Base-by-base conservation (phyloP, 2,888 invertebrate species). In the Melikaiella ostensackeni region DNA sequence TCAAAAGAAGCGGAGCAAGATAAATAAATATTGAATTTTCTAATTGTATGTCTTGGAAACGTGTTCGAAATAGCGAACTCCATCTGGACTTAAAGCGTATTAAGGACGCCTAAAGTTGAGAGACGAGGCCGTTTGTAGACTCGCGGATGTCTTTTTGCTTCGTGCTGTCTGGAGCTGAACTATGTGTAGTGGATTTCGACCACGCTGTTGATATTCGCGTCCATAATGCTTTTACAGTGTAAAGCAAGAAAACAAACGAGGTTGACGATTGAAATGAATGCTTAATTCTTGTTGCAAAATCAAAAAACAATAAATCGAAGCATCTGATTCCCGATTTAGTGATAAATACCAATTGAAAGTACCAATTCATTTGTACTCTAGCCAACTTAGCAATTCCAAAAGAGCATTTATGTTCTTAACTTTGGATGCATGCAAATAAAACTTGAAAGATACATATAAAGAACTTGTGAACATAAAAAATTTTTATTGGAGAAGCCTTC, bases 61-160 rank as follows among this genome's bases (percentile, higher is more conserved):
- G 27, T 42, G 66, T 46, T 16, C 42, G 46, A 42, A 66, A 27
- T 24, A 16, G 27, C 66, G 16, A 66, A 42, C 66, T 66, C 66
- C 66, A 66, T 66, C 66, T 66, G 66, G 66, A 66, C 42, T 66
- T 66, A 8, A 66, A 46, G 66, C 42, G 66, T 66, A 66, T 70
- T 70, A 70, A 70, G 70, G 70, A 70, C 50, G 70, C 33, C 70
- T 70, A 70, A 70, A 70, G 66, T 70, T 70, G 70, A 50, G 70
- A 70, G 50, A 70, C 30, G 70, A 70, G 70, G 70, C 50, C 50
- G 70, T 50, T 70, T 70, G 70, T 70, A 70, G 50, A 70, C 64
- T 64, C 46, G 66, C 24, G 30, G 19, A 70, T 27, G 70, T 70
- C 70, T 70, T 70, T 50, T 70, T 70, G 70, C 50, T 70, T 70